Evolutionary conservation across 2,797 vertebrate species (phyloP).

Genomic region (Garrulus glandarius): DNA sequence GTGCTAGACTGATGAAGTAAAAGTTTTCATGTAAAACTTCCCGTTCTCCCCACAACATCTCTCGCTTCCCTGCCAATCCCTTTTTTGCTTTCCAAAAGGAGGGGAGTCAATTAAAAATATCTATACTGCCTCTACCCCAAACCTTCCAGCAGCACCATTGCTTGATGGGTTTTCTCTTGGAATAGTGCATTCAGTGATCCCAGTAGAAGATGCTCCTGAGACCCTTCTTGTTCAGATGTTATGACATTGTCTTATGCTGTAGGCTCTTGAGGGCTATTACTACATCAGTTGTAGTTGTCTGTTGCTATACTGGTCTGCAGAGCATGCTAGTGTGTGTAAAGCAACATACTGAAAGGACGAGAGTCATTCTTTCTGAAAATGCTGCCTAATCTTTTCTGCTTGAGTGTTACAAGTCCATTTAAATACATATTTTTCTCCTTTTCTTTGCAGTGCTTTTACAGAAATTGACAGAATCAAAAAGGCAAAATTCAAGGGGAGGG

Average conservation of each 20-base stretch:
- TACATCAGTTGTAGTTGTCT: not conserved
- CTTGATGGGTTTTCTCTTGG: not conserved
- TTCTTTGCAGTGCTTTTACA: not conserved
- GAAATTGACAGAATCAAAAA: not conserved
- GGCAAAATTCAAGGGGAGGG: not conserved
- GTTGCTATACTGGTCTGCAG: not conserved
- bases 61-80: not conserved
- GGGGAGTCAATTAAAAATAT: not conserved
- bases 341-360: not conserved
- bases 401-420: not conserved
- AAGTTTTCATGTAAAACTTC: not conserved
- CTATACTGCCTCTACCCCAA: not conserved
- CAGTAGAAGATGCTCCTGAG: not conserved
- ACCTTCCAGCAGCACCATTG: not conserved
- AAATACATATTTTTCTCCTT: not conserved
- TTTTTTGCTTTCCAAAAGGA: not conserved
- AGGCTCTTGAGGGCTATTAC: not conserved
- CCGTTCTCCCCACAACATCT: fast-evolving
- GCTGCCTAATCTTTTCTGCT: not conserved
- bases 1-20: not conserved
- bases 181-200: not conserved
- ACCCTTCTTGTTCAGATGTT: not conserved
- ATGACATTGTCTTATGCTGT: not conserved
- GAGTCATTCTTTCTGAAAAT: not conserved
- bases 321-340: not conserved